These are phyloP conservation scores for Pogonomyrmex californicus DNA, from an alignment of 1,140 invertebrate species.

Conservation along the genomic window DNA sequence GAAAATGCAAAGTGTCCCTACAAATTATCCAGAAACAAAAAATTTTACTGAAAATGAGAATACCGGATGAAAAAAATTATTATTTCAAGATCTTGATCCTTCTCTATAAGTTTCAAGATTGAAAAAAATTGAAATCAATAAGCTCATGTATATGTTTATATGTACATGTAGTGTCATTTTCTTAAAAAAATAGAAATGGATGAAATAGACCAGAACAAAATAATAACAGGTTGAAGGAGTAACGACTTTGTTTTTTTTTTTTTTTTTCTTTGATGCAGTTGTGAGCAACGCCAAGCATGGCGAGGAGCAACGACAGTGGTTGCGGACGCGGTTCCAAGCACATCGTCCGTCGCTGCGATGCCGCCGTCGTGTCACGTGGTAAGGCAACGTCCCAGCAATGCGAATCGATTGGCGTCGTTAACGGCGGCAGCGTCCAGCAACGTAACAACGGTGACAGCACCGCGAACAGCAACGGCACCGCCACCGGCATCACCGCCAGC, in stretches of 20 bases:
- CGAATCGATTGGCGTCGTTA: conserved; percentile 69
- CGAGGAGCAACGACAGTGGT: conserved; percentile 53
- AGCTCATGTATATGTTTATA: neutral
- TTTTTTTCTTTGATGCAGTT: neutral
- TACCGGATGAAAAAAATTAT: neutral
- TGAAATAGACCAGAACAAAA: neutral
- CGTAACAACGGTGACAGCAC: conserved; percentile 52
- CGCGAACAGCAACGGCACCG: conserved; percentile 43
- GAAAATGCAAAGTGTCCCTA: neutral
- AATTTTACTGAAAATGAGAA: neutral
- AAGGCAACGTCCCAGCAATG: conserved; percentile 56
- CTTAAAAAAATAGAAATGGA: neutral
- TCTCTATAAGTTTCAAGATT: neutral
- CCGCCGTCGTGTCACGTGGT: conserved; percentile 57
- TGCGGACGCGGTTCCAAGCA: conserved; percentile 56
- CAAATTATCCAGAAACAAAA: neutral
- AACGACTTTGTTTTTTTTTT: neutral
- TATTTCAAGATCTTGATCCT: neutral
- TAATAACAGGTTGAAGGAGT: neutral
- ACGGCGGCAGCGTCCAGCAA: conserved; percentile 60
- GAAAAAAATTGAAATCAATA: conserved; percentile 8
- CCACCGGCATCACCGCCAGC: neutral
- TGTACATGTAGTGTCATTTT: neutral
- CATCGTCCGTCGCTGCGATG: conserved; percentile 63
- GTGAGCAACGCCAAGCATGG: conserved; percentile 57